These are phyloP conservation scores for Nymphalis c-album DNA, from an alignment of 2,888 invertebrate species.

Conservation along the genomic window DNA sequence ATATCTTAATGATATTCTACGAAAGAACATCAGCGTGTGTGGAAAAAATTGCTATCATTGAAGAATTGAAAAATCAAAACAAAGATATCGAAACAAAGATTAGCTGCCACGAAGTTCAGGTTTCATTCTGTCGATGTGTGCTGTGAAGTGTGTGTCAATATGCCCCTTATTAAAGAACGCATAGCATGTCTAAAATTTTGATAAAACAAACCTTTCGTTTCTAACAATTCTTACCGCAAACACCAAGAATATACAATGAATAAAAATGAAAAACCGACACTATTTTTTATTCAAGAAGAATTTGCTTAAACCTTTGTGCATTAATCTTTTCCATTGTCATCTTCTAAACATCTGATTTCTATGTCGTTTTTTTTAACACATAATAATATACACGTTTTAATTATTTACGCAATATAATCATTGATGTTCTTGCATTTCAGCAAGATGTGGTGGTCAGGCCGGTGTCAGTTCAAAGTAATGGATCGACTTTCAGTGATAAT, in stretches of 20 bases:
- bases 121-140: constrained; percentile 68
- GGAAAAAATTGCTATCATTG: constrained; percentile 72
- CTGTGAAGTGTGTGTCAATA: constrained; percentile 45
- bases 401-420: not conserved
- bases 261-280: not conserved
- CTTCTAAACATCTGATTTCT: constrained; percentile 9
- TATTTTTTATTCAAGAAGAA: constrained; percentile 6
- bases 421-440: constrained; percentile 37
- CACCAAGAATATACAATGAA: constrained; percentile 1
- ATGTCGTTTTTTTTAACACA: constrained; percentile 16
- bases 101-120: constrained; percentile 60
- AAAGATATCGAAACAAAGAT: constrained; percentile 45
- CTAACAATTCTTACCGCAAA: constrained; percentile 8
- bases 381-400: not conserved
- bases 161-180: constrained; percentile 30
- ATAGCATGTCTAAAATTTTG: constrained; percentile 27
- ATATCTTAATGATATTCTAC: constrained; percentile 63
- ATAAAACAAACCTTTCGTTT: constrained; percentile 7
- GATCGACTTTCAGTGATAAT: constrained; percentile 77
- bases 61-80: constrained; percentile 68
- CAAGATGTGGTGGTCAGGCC: constrained; percentile 75
- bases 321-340: constrained; percentile 3
- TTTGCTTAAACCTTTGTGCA: constrained; percentile 12
- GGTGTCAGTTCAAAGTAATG: constrained; percentile 75
- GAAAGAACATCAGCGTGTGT: constrained; percentile 73